Base-by-base conservation (phyloP, 2,113 vertebrate genomes). In the Tragelaphus strepsiceros region DNA sequence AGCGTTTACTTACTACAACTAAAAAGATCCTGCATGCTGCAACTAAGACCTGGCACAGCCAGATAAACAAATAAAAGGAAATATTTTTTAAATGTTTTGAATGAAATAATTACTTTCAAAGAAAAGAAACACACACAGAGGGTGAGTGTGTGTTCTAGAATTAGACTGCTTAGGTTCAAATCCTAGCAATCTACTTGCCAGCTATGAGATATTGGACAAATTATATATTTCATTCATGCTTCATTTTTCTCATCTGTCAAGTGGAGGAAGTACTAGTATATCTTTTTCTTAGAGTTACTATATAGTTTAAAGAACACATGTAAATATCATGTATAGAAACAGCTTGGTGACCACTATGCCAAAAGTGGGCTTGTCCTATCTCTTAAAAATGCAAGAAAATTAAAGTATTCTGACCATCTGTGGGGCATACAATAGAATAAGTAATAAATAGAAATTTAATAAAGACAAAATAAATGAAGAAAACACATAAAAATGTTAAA, bases 51-150 rank as follows among this genome's bases (percentile, higher is more conserved):
- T 71, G n/a, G 67, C 5, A 1, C n/a, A 71, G n/a, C n/a, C 67
- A 71, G n/a, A 22, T 71, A 71, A 71, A n/a, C n/a, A 17, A 67
- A n/a, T 67, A 5, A 67, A 67, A 71, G 21, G 1, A 67, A 67
- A 71, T 39, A 22, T 39, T 39, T 71, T 64, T 81, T 15, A 96
- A 74, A 35, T 51, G 39, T 86, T 39, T 90, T 43, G 32, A 90
- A 62, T 74, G 30, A 85, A 89, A 59, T 74, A 71, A 90, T 67
- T 92, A 51, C 89, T 77, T 92, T 94, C 17, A 81, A 96, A 89
- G 80, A 53, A 59, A 94, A 86, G 87, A 2, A 46, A 15, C 59
- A 32, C 15, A 88, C 53, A 24, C n/a, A 82, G 84, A 97, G 56
- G 64, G 61, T 43, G 1, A 88, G 35, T 43, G 0, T 88, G 1